A percentile compares a stretch with the other conserved stretches of the same genome.
Conservation (phyloP, 2,797 vertebrate genomes). For the Acestrorhynchus altus region DNA sequence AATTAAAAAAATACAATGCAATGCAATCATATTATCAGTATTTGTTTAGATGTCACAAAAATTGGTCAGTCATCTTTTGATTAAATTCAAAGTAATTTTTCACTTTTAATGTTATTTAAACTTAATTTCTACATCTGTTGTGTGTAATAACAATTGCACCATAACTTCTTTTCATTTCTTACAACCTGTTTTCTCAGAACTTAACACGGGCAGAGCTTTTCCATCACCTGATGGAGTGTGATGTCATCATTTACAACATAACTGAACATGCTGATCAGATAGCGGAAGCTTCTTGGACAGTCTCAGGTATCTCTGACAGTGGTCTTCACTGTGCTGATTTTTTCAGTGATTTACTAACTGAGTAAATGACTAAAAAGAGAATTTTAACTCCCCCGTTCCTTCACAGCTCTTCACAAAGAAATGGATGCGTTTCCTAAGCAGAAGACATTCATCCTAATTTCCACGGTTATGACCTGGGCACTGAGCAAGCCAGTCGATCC, state of each 20-base stretch:
- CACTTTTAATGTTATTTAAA: no score
- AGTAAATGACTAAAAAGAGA: no score
- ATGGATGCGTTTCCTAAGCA: constrained; percentile 73
- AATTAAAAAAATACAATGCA: no score
- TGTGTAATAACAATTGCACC: no score
- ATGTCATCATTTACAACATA: constrained; percentile 89
- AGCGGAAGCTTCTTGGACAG: constrained; percentile 89
- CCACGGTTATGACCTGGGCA: constrained; percentile 93
- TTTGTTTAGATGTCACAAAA: no score
- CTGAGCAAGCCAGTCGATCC: constrained; percentile 79
- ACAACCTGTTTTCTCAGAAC: constrained; percentile 65
- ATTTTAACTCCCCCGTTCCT: background rate
- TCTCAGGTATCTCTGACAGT: constrained; percentile 75
- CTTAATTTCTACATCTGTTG: no score
- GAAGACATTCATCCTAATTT: constrained; percentile 91
- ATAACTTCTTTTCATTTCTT: background rate
- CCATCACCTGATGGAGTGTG: constrained; percentile 81
- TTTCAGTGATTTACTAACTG: no score
- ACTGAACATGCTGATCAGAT: constrained; percentile 80
- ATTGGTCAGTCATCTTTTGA: no score
- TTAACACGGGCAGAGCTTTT: constrained; percentile 76
- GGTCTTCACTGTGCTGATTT: background rate
- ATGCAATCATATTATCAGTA: no score
- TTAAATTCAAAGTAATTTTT: no score
- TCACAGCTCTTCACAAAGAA: constrained; percentile 81